A percentile compares a stretch with the other conserved stretches of the same genome.
Evolutionary conservation across 2,113 vertebrate genomes (phyloP).

Genomic region (Paramisgurnus dabryanus): DNA sequence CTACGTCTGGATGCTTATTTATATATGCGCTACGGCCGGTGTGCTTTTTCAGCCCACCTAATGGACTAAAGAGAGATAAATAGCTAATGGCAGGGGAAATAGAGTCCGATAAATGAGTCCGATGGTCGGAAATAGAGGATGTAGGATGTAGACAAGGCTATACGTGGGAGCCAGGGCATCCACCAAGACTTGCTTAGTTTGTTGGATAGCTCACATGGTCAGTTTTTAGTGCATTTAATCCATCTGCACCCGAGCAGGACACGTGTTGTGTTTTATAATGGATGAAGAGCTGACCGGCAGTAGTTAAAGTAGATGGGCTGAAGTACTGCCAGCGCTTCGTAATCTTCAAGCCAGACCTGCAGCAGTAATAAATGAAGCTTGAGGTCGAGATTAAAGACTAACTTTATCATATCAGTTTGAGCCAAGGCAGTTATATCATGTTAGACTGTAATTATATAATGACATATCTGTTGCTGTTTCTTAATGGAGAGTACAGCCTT

Average conservation of each 20-base stretch:
- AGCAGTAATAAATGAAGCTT: not conserved
- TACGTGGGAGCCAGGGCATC: constrained; percentile 1
- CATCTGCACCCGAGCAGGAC: constrained; percentile 3
- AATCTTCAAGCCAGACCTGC: not conserved
- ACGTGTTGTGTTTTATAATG: constrained; percentile 6
- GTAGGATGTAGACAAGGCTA: not conserved
- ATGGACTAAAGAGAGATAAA: constrained; percentile 38
- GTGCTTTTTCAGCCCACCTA: constrained; percentile 18
- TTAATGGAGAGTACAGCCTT: not conserved
- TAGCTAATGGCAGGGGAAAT: constrained; percentile 24
- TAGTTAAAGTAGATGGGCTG: not conserved
- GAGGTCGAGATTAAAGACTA: constrained; percentile 8
- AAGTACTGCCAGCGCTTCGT: not conserved
- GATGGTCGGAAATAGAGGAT: constrained; percentile 21
- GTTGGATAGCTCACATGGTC: not conserved
- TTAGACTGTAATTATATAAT: not conserved
- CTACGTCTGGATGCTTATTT: constrained; percentile 25
- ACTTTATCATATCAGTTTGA: not conserved
- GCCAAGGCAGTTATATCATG: not conserved
- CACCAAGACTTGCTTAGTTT: not conserved
- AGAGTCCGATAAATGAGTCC: constrained; percentile 19
- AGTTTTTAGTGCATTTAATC: not conserved
- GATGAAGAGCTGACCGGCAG: not conserved
- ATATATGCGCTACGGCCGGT: not conserved
- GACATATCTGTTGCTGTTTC: not conserved